Percentiles rank a stretch among this genome's conserved stretches.
Conservation (phyloP, 1,140 invertebrate genomes). For the Phymastichus coffea region DNA sequence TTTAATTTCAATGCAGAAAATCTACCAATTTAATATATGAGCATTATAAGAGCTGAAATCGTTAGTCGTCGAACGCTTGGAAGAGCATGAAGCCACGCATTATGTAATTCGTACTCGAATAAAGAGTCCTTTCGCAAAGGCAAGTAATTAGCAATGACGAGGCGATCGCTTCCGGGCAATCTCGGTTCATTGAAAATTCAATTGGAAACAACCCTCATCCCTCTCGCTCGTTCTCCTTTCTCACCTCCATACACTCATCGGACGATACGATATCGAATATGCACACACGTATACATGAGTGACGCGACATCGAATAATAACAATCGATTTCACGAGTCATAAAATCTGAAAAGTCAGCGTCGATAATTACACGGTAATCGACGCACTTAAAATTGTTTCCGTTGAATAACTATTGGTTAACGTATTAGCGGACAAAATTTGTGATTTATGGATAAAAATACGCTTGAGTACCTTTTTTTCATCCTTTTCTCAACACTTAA, state of each 20-base stretch:
- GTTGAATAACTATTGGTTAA: background rate
- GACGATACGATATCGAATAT: background rate
- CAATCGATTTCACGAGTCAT: background rate
- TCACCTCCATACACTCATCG: background rate
- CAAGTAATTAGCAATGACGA: background rate
- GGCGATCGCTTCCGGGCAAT: constrained; percentile 3
- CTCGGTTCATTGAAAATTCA: constrained; percentile 10
- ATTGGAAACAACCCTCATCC: background rate
- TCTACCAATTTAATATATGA: too few relatives aligned
- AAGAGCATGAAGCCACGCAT: too few relatives aligned
- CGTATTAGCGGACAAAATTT: too few relatives aligned
- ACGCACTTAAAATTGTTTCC: background rate
- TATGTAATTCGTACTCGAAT: too few relatives aligned
- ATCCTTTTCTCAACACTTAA: too few relatives aligned
- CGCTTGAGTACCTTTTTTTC: too few relatives aligned
- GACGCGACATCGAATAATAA: background rate
- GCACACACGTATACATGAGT: too few relatives aligned
- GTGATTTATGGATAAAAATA: too few relatives aligned
- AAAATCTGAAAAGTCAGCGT: constrained; percentile 4
- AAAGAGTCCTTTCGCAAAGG: background rate
- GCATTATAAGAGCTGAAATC: too few relatives aligned
- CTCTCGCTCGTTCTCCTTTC: background rate
- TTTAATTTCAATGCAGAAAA: too few relatives aligned
- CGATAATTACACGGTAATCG: constrained; percentile 4
- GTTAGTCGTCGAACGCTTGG: too few relatives aligned